phyloP scores from a whole-genome alignment of 2,113 vertebrate genomes.

The Orycteropus afer region DNA sequence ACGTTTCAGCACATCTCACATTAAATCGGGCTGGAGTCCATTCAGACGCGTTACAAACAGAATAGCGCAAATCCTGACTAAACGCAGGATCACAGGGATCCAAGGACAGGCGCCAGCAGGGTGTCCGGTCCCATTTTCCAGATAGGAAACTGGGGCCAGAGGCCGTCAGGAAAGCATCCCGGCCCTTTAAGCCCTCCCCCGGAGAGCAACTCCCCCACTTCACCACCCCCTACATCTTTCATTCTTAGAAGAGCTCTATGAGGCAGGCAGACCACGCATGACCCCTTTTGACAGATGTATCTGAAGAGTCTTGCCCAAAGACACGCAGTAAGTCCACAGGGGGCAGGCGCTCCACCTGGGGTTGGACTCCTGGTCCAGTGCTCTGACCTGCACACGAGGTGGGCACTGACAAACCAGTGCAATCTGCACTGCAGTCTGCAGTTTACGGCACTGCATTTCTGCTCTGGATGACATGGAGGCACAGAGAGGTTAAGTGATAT shows the following conservation, averaged over 20 bases:
- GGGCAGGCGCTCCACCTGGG: neutral
- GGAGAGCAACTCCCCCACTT: neutral
- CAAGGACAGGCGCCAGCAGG: neutral
- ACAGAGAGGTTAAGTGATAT: neutral
- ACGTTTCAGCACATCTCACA: neutral
- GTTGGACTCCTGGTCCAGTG: neutral
- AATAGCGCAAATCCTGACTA: neutral
- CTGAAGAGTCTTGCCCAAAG: neutral
- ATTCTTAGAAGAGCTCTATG: neutral
- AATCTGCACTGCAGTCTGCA: neutral
- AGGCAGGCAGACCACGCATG: neutral
- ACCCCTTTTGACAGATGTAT: neutral
- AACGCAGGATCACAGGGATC: neutral
- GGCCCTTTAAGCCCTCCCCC: neutral
- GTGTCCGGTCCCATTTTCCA: slow-evolving; percentile 31
- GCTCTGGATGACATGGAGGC: neutral
- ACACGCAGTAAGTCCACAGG: neutral
- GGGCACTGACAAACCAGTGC: neutral
- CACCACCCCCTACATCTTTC: neutral
- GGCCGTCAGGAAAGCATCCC: neutral
- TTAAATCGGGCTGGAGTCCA: neutral
- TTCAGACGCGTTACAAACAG: neutral
- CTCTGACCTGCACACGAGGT: neutral
- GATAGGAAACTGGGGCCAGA: neutral
- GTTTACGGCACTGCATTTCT: neutral